Evolutionary conservation across 2,113 vertebrate species (phyloP), one percentile per base, ranked within the genome.

Genomic region (Labeo catla): DNA sequence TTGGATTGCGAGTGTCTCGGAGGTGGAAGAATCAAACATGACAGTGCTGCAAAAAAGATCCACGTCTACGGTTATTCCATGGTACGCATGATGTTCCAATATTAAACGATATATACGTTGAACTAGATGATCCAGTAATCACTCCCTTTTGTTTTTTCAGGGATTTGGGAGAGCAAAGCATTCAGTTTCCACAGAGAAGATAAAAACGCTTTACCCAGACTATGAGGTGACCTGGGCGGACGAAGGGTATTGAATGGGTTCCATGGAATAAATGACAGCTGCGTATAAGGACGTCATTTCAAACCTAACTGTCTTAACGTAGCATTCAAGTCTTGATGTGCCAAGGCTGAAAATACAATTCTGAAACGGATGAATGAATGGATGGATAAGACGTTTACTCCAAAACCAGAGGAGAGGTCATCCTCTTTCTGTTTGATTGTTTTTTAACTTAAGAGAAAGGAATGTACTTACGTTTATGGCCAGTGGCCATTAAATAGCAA

Each of bases 1-100:
- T 91, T 95, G 43, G 94, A 94, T 90, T 98, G 97, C 47, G 96
- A 97, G 91, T 98, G 98, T 90, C 72, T 98, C 52, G 97, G 97
- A 50, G 97, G 97, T 70, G 98, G 98, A 15, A 93, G 97, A 59
- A 96, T 98, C 88, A 92, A 91, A 84, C 98, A 98, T 63, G 93
- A 95, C 21, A 91, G 94, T 70, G 87, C 91, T 6, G 93, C 93
- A 84, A 96, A 93, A 92, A 97, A 95, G 92, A 97, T 99, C 90
- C 97, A 98, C 23, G 95, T 98, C 65, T 98, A 98, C 54, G 97
- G 97, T 73, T 98, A 98, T 91, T 99, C 97, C 34, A 94, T 98
- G 95, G 97, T 99, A 91, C 21, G 19, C 10, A 8, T 66, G 36
- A 16, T 21, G 0, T 28, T 59, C 6, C 34, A 19, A 2, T 66